A percentile compares a stretch with the other conserved stretches of the same genome.
Evolutionary conservation across 2,797 vertebrate species (phyloP).

Genomic region (Pseudochirops cupreus): DNA sequence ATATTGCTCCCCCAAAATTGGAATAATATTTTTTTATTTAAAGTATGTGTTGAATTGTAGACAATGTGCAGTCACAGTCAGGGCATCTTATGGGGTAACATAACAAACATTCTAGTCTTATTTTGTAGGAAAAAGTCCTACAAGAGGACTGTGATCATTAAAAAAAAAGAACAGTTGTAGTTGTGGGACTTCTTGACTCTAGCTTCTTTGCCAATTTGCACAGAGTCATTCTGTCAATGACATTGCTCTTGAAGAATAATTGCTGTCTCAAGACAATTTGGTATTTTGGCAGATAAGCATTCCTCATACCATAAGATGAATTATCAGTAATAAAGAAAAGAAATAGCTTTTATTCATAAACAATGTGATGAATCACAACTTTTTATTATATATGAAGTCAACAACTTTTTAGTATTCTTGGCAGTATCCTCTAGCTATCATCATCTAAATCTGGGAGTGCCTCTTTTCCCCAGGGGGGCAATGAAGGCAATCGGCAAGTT

Average conservation of each 20-base stretch:
- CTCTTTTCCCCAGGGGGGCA: not conserved
- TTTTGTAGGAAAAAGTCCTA: not conserved
- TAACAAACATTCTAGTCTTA: not conserved
- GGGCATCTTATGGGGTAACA: not conserved
- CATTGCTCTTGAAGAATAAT: not conserved
- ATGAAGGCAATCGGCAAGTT: not conserved
- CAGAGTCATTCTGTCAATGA: not conserved
- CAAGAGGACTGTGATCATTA: not conserved
- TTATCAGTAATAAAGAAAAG: not conserved
- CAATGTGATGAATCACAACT: not conserved
- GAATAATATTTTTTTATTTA: not conserved
- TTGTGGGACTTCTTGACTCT: not conserved
- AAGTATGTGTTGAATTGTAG: not conserved
- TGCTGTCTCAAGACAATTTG: not conserved
- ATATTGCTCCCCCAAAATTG: not conserved
- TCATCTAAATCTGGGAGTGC: not conserved
- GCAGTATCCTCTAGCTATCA: not conserved
- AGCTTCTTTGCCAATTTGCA: not conserved
- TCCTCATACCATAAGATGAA: not conserved
- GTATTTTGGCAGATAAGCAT: not conserved
- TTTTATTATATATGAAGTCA: not conserved
- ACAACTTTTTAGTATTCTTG: not conserved
- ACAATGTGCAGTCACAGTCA: not conserved
- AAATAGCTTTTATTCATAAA: not conserved
- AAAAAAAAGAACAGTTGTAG: not conserved